Evolutionary conservation across 2,797 vertebrate genomes (phyloP).

Genomic region (Ambastaia sidthimunki): DNA sequence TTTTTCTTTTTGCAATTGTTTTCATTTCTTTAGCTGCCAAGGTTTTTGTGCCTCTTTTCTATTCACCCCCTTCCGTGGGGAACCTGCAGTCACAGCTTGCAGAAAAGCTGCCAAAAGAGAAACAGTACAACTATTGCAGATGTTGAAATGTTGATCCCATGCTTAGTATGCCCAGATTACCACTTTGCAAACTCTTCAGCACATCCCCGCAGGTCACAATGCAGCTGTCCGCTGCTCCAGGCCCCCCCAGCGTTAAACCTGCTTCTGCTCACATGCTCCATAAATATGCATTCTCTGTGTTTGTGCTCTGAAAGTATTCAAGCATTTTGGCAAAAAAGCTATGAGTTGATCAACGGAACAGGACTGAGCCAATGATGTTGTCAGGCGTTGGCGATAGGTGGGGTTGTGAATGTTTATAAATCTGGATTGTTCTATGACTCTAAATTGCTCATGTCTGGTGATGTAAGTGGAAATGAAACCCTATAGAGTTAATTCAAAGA

Average conservation of each 20-base stretch:
- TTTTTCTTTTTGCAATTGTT: slow-evolving; percentile 72
- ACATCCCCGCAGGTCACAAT: slow-evolving; percentile 65
- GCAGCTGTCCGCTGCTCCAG: slow-evolving; percentile 77
- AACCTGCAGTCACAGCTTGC: slow-evolving; percentile 75
- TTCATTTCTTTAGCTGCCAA: slow-evolving; percentile 79
- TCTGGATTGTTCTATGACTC: slow-evolving; percentile 76
- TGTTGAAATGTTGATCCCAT: slow-evolving; percentile 85
- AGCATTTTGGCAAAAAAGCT: background rate
- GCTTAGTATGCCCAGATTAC: slow-evolving; percentile 75
- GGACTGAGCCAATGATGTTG: slow-evolving; percentile 35
- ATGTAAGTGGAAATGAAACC: slow-evolving; percentile 64
- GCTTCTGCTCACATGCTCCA: slow-evolving; percentile 35
- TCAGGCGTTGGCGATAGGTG: slow-evolving; percentile 36
- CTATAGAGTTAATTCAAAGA: slow-evolving; percentile 65
- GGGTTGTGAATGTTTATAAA: slow-evolving; percentile 56
- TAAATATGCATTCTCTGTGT: slow-evolving; percentile 37
- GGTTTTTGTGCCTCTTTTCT: slow-evolving; percentile 69
- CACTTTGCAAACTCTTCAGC: slow-evolving; percentile 70
- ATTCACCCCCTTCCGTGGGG: slow-evolving; percentile 70
- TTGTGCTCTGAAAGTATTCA: slow-evolving; percentile 22
- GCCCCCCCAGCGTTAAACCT: slow-evolving; percentile 14
- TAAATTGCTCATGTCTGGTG: slow-evolving; percentile 73
- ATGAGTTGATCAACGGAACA: slow-evolving; percentile 41
- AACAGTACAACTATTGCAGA: slow-evolving; percentile 84
- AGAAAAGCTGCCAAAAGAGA: slow-evolving; percentile 77